Evolutionary conservation across 2,888 invertebrate species (phyloP), one percentile per base, ranked within the genome.

Genomic region (Liopterus haemorrhoidalis): DNA sequence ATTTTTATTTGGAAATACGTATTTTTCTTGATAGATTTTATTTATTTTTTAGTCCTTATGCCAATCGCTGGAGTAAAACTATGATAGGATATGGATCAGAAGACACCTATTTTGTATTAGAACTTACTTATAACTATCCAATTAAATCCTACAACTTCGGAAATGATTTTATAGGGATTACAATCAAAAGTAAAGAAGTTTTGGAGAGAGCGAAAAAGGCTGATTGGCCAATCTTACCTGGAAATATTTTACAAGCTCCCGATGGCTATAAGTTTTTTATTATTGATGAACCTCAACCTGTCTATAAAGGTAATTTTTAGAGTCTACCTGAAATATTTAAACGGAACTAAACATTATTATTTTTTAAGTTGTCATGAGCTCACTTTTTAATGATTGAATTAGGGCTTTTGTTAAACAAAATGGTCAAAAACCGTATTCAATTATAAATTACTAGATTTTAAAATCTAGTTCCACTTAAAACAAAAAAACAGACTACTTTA

Each of bases 41-140:
- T 9, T 38, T 32, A 41, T 20, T 41, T 69, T 71, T 21, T 63
- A 94, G 95, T n/a, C 95, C 95, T 1, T 97, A 96, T 61, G 91
- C 89, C 58, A 94, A 93, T 59, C 83, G 90, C 56, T 99, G 99
- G 99, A 95, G 95, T 64, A 99, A 99, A 72, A 96, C 97, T 0
- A 99, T 99, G 97, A 79, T 97, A 32, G 99, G 97, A 1, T 99
- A 95, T 69, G 97, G 97, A 0, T 82, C 89, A 1, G 99, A 99
- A 70, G 87, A 92, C 57, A 76, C 79, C 40, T 89, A 97, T 69
- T 99, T 97, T 72, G 97, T 93, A 1, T 76, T 96, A 15, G 97
- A 99, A 65, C 73, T 99, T 31, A 97, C 97, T 8, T 99, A 97
- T 67, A 99, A 99, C 67, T 99, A 99, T 65, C 92, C 92, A 15